Base-by-base conservation (phyloP, 2,113 vertebrate species). In the Colaptes auratus region DNA sequence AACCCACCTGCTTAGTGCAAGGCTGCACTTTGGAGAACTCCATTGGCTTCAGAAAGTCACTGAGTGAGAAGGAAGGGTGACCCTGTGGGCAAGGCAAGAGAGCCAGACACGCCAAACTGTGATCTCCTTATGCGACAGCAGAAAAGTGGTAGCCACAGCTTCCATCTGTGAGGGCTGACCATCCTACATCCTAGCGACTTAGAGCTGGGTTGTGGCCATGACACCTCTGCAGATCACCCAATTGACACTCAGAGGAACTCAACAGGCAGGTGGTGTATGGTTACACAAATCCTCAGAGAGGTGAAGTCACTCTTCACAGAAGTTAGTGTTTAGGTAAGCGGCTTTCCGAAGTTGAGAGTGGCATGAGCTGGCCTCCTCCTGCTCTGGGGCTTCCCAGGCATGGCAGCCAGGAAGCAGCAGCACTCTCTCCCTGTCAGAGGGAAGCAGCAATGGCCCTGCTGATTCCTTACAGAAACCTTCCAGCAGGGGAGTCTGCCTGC, bases 11-110 rank as follows among this genome's bases (percentile, higher is more conserved):
- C 63, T 91, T 71, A 70, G 61, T 67, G 48, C 59, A 79, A 89
- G 56, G 28, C 48, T 95, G 75, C 75, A 42, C 87, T 92, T 93
- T 12, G 82, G 42, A 95, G 92, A 93, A 96, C 91, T 93, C 85
- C 71, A 67, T 93, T 4, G 0, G 15, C 17, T 82, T 10, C 36
- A 92, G 84, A 82, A 82, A 82, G 85, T 85, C 78, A 82, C 81
- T 82, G 60, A 94, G 19, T 77, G n/a, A 77, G 79, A 88, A 88
- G 48, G 67, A 92, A 88, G 15, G 12, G 28, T 88, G 84, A 94
- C 84, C 78, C 93, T 92, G 78, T 83, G 48, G 77, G 31, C 14
- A 60, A 67, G 42, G 64, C 58, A n/a, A 20, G 15, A 88, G 88
- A 91, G 33, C 28, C 12, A 28, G 86, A 31, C 31, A 20, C 0